Percentiles rank a stretch among this genome's conserved stretches.
phyloP scores from a whole-genome alignment of 2,888 invertebrate species.

The Euzetes globulus region DNA sequence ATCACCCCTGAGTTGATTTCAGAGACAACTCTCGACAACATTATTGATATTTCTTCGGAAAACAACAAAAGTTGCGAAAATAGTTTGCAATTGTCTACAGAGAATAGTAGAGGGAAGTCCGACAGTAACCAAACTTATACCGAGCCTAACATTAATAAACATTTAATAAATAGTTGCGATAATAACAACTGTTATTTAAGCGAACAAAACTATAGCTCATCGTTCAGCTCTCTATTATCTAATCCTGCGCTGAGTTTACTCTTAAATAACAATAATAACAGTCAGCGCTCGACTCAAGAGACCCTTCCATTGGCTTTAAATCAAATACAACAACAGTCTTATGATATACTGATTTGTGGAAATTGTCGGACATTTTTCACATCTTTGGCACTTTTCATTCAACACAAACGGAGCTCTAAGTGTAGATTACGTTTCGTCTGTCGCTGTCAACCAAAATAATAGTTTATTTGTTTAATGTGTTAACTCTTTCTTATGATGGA shows the following conservation, averaged over 20 bases:
- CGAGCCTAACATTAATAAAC: background rate
- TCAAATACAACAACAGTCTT: constrained; percentile 20
- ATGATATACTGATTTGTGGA: constrained; percentile 21
- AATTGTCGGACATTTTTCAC: constrained; percentile 24
- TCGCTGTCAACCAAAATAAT: constrained; percentile 4
- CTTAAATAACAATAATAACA: background rate
- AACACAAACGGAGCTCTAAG: constrained; percentile 5
- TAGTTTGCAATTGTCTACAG: background rate
- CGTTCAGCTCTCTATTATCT: background rate
- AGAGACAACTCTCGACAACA: background rate
- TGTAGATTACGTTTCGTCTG: constrained; percentile 24
- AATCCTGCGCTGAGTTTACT: constrained; percentile 2
- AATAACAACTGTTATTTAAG: background rate
- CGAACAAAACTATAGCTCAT: background rate
- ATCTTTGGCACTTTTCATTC: constrained; percentile 16
- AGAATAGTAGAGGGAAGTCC: background rate
- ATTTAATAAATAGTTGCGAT: background rate
- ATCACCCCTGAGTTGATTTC: background rate
- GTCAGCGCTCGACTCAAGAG: background rate
- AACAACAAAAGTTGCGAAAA: background rate
- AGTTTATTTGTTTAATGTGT: background rate
- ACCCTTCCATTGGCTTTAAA: background rate
- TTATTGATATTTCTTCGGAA: background rate
- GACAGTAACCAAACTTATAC: background rate
- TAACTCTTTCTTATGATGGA: background rate